Base-by-base conservation (phyloP, 2,888 invertebrate genomes). In the Peribatodes rhomboidaria region DNA sequence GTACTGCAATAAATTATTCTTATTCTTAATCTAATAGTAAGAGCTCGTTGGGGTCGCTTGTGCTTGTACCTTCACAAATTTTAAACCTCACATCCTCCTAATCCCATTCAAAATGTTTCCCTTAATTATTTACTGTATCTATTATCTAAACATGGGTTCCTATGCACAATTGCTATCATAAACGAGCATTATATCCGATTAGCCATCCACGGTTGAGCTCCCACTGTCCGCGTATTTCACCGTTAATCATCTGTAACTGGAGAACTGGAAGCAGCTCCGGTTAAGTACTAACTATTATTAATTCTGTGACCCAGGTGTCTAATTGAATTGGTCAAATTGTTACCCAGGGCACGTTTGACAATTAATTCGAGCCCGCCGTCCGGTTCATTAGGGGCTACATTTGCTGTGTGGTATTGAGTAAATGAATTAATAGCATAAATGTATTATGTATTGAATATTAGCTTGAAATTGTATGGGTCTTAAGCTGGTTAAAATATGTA, bases 371-470 rank as follows among this genome's bases (percentile, higher is more conserved):
- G 78, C 78, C 80, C 77, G 78, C 79, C 75, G 81, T 76, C 74
- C 78, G 77, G 84, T 88, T 89, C 87, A 89, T 89, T 90, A 88
- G 84, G 80, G 84, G 78, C 81, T 78, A 83, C 84, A 86, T 86
- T 86, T 82, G 79, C 78, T 77, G 77, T 77, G 76, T 80, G 81
- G 76, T 77, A 80, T 86, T 82, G 79, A 80, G 80, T 82, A 78
- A 83, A 83, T 83, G 84, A 84, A 86, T 86, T 87, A 85, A 85
- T 83, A 65, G 56, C 62, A 77, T 73, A 4, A 27, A 65, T 67
- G 66, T 67, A 65, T 67, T 55, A 62, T 65, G 64, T 58, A 69
- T 63, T 18, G 37, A 41, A 59, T 65, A 65, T 68, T 67, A 35
- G 41, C n/a, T 42, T 18, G 42, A 16, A 3, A 22, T 4, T 22